phyloP scores from a whole-genome alignment of 2,888 invertebrate species.

The Elaeidobius kamerunicus region DNA sequence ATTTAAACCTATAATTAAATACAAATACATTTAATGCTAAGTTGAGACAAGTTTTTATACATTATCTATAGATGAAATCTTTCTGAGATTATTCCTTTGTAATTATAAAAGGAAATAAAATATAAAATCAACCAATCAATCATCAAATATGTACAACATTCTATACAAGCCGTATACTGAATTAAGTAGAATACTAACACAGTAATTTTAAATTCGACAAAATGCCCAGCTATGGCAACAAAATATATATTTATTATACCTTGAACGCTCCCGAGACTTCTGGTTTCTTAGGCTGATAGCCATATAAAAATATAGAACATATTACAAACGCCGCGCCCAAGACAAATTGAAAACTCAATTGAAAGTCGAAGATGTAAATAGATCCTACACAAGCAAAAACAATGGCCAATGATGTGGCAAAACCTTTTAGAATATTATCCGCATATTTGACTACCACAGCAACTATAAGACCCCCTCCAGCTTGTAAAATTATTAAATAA shows the following conservation, averaged over 20 bases:
- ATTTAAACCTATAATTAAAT: too few species aligned
- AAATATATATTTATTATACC: constrained; percentile 23
- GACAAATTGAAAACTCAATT: constrained; percentile 81
- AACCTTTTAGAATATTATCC: constrained; percentile 98
- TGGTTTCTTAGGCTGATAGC: constrained; percentile 61
- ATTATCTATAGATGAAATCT: too few species aligned
- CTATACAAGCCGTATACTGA: too few species aligned
- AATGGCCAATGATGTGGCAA: constrained; percentile 96
- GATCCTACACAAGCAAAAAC: constrained; percentile 93
- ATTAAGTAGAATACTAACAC: too few species aligned
- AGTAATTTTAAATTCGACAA: too few species aligned
- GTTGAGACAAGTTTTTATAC: too few species aligned
- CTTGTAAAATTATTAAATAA: constrained; percentile 88
- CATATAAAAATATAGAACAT: constrained; percentile 91
- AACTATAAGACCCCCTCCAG: constrained; percentile 93
- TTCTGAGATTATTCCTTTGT: too few species aligned
- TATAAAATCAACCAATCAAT: too few species aligned
- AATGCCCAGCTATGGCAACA: too few species aligned
- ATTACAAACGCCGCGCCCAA: constrained; percentile 87
- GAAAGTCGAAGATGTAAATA: constrained; percentile 87
- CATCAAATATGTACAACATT: too few species aligned
- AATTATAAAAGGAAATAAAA: too few species aligned
- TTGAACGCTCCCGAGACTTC: constrained; percentile 13
- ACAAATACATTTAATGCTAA: too few species aligned
- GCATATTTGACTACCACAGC: constrained; percentile 99